A percentile compares a stretch with the other conserved stretches of the same genome.
Evolutionary conservation across 2,888 invertebrate species (phyloP).

Genomic region (Blastobasis adustella): DNA sequence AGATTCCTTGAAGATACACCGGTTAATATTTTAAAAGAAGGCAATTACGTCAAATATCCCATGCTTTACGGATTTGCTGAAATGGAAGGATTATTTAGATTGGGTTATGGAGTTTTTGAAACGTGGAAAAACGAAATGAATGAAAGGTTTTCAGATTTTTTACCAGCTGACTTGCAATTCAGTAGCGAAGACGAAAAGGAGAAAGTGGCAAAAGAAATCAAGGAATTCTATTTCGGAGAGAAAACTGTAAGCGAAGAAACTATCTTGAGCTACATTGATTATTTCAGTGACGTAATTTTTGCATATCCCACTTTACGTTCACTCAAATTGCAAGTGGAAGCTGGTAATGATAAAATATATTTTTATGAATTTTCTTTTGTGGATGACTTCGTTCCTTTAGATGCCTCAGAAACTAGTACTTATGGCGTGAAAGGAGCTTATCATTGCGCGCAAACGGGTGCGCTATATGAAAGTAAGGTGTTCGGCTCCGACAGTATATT

Average conservation of each 20-base stretch:
- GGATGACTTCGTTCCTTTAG: conserved; percentile 15
- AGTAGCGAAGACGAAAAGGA: conserved; percentile 23
- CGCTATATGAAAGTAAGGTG: conserved; percentile 18
- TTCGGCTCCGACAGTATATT: conserved; percentile 6
- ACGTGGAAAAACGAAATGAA: conserved; percentile 35
- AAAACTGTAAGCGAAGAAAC: conserved; percentile 19
- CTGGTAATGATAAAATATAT: conserved; percentile 27
- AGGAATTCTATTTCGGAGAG: conserved; percentile 31
- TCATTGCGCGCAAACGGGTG: conserved; percentile 27
- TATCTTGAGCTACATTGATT: conserved; percentile 28
- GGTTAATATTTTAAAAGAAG: conserved; percentile 27
- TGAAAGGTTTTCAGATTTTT: conserved; percentile 39
- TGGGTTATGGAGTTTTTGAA: conserved; percentile 20
- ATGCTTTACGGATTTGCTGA: conserved; percentile 36
- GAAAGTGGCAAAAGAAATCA: conserved; percentile 24
- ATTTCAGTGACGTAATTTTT: conserved; percentile 29
- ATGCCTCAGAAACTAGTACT: conserved; percentile 15
- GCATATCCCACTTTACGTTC: conserved; percentile 20
- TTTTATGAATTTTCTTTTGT: conserved; percentile 32
- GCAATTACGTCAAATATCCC: conserved; percentile 29
- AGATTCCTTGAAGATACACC: conserved; percentile 33
- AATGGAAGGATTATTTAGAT: conserved; percentile 37
- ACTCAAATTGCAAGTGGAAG: conserved; percentile 21
- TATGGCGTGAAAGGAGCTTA: conserved; percentile 23
- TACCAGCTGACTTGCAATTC: conserved; percentile 39